A percentile compares a stretch with the other conserved stretches of the same genome.
These are phyloP conservation scores for Malacoctenus gilli DNA, from an alignment of 2,797 vertebrate species.

Conservation along the genomic window DNA sequence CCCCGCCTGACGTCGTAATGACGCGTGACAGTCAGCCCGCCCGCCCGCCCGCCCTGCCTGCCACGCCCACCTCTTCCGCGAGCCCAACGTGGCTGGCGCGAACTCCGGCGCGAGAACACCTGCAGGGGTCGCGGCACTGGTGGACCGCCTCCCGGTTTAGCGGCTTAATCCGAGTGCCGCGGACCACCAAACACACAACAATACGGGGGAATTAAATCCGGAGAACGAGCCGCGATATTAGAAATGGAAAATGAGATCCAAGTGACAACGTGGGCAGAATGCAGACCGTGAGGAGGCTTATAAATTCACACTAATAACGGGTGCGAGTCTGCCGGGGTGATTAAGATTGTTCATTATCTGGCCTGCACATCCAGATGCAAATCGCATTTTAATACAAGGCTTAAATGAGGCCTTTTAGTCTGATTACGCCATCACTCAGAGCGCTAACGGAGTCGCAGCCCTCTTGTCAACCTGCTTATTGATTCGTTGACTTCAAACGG, in stretches of 20 bases:
- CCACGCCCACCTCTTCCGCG: too few relatives aligned
- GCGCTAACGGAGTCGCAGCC: constrained; percentile 42
- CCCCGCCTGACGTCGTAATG: too few relatives aligned
- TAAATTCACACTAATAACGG: constrained; percentile 44
- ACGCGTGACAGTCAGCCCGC: too few relatives aligned
- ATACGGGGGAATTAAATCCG: constrained; percentile 44
- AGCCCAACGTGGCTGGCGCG: constrained; percentile 23
- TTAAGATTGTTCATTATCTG: constrained; percentile 60
- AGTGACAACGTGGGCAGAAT: constrained; percentile 50
- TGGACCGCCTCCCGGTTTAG: too few relatives aligned
- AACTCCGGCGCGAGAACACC: not conserved
- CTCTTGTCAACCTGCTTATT: constrained; percentile 32
- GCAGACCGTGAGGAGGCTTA: constrained; percentile 23
- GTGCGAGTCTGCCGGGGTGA: constrained; percentile 54
- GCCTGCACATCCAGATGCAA: constrained; percentile 36
- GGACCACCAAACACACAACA: constrained; percentile 38
- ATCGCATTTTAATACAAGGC: constrained; percentile 51
- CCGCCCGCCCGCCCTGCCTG: too few relatives aligned
- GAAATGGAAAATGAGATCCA: constrained; percentile 49
- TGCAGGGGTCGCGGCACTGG: too few relatives aligned
- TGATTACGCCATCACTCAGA: constrained; percentile 41
- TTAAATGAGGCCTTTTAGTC: constrained; percentile 40
- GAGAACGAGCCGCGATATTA: constrained; percentile 41
- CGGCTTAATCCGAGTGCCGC: constrained; percentile 38
- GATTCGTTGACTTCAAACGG: constrained; percentile 40